Conservation (phyloP, 2,888 invertebrate species). For the Pseudoips prasinana region DNA sequence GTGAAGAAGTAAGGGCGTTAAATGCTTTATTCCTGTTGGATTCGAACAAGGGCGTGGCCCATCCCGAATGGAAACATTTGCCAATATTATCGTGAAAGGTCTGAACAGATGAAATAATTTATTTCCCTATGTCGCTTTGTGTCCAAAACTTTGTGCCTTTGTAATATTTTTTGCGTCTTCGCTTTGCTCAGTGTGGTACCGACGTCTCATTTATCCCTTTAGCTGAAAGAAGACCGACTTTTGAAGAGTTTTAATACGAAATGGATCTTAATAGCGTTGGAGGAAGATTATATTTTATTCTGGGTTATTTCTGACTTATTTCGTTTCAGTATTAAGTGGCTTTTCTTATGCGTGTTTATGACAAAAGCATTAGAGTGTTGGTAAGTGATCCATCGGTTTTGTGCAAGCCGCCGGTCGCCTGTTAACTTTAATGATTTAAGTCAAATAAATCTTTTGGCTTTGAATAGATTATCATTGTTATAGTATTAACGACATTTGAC, state of each 20-base stretch:
- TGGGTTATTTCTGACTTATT: constrained; percentile 25
- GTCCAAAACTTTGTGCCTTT: constrained; percentile 74
- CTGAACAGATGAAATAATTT: constrained; percentile 81
- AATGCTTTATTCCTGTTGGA: constrained; percentile 47
- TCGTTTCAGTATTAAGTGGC: constrained; percentile 54
- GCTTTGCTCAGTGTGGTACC: constrained; percentile 70
- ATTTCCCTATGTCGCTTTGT: constrained; percentile 79
- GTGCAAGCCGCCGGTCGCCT: constrained; percentile 61
- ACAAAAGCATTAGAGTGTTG: constrained; percentile 75
- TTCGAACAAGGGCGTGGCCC: constrained; percentile 71
- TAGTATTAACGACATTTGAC: constrained; percentile 20
- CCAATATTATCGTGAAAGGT: constrained; percentile 81
- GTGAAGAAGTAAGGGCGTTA: constrained; percentile 13
- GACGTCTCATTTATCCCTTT: constrained; percentile 75
- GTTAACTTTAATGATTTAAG: constrained; percentile 65
- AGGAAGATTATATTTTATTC: constrained; percentile 25
- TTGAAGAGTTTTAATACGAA: constrained; percentile 20
- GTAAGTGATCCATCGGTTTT: constrained; percentile 69
- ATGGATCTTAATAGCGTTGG: constrained; percentile 27
- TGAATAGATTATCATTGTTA: constrained; percentile 56
- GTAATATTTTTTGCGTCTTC: constrained; percentile 72
- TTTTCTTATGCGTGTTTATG: constrained; percentile 70
- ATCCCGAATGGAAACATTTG: constrained; percentile 81
- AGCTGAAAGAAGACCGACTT: constrained; percentile 63
- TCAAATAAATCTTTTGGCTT: constrained; percentile 53